Conservation (phyloP, 2,888 invertebrate genomes). For the Lutraria lutraria region DNA sequence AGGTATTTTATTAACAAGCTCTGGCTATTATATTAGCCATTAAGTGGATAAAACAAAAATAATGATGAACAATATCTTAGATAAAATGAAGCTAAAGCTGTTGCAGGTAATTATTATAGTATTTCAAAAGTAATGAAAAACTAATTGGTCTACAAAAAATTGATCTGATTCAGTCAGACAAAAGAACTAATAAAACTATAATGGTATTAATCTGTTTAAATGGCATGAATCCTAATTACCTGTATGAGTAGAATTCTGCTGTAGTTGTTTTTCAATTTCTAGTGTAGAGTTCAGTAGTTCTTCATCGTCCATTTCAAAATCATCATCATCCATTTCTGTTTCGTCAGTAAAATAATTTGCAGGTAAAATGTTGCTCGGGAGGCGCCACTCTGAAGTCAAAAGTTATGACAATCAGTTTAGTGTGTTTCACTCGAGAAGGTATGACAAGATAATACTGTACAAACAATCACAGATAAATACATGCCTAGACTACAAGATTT, state of each 20-base stretch:
- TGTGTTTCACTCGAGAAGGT: not conserved
- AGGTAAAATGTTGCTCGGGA: conserved; percentile 74
- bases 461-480: not conserved
- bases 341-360: conserved; percentile 73
- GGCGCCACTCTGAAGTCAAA: conserved; percentile 66
- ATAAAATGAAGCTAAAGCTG: too few species aligned
- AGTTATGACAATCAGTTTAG: not conserved
- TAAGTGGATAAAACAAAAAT: too few species aligned
- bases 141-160: too few species aligned
- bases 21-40: too few species aligned
- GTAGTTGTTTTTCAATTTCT: conserved; percentile 67
- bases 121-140: too few species aligned
- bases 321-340: conserved; percentile 36
- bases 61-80: too few species aligned
- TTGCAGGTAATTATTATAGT: too few species aligned
- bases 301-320: conserved; percentile 69
- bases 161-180: too few species aligned
- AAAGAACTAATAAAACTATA: too few species aligned
- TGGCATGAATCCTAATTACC: too few species aligned
- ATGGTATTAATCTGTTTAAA: not conserved
- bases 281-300: conserved; percentile 72
- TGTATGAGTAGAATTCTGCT: not conserved
- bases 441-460: not conserved
- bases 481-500: not conserved
- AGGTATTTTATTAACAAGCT: too few species aligned